These are phyloP conservation scores for Sebastolobus alascanus DNA, from an alignment of 2,797 vertebrate species.

Conservation along the genomic window DNA sequence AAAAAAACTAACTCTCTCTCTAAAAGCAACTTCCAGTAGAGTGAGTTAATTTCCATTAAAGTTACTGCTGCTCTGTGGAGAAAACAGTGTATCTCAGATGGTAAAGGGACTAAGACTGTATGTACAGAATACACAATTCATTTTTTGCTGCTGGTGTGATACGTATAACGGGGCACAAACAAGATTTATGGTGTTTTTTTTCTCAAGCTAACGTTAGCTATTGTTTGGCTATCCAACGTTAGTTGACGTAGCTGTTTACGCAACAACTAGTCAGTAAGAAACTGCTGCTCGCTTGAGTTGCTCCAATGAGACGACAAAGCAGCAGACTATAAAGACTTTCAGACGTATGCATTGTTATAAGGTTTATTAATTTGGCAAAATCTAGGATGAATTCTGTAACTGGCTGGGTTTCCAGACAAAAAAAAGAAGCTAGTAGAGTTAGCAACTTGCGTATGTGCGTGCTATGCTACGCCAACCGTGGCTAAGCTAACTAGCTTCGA, in stretches of 20 bases:
- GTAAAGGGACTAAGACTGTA: background rate
- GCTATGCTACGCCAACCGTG: background rate
- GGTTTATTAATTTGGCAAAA: no score
- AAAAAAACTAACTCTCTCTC: no score
- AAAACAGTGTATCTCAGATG: background rate
- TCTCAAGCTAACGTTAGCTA: background rate
- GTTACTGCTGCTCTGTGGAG: no score
- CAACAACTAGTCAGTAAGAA: background rate
- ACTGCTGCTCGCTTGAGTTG: background rate
- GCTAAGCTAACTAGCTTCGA: conserved; percentile 3
- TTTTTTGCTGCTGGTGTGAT: background rate
- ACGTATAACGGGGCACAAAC: background rate
- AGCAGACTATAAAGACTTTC: no score
- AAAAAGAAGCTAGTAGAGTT: background rate
- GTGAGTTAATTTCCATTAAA: background rate
- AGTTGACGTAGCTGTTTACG: background rate
- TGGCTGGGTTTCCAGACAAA: background rate
- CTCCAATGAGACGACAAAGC: no score
- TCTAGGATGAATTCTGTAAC: no score
- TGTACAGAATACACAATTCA: background rate
- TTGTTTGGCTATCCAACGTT: background rate
- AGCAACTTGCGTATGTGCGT: background rate
- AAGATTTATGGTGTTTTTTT: accelerated
- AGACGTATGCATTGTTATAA: no score
- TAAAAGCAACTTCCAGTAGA: background rate